Conservation (phyloP, 92 coral and sea anemone species). For the Ricordea florida region DNA sequence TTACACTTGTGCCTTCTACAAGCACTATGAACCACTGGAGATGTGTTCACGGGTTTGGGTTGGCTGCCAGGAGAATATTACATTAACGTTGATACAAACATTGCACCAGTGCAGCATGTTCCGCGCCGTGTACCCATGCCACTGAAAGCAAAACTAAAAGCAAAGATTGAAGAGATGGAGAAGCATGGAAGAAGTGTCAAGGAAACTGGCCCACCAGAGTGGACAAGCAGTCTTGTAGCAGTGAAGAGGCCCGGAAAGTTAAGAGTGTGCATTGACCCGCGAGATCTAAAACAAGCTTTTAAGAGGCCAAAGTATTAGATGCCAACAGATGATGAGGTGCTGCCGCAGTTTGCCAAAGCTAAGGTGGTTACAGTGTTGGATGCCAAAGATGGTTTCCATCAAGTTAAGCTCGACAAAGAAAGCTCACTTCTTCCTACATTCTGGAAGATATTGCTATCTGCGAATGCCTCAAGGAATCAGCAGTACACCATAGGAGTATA, state of each 20-base stretch:
- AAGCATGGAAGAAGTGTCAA: too few species aligned
- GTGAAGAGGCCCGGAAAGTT: not conserved
- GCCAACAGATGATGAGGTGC: not conserved
- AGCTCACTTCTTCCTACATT: not conserved
- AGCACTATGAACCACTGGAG: not conserved
- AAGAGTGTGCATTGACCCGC: not conserved
- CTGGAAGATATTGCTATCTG: conserved; percentile 12
- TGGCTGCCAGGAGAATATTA: conserved; percentile 55
- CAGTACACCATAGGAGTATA: not conserved
- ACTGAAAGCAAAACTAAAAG: conserved; percentile 28
- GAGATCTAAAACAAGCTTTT: not conserved
- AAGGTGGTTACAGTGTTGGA: too few species aligned
- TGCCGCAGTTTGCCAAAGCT: not conserved
- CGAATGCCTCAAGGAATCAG: not conserved
- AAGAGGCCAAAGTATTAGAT: conserved; percentile 6
- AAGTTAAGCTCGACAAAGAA: too few species aligned
- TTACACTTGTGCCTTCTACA: too few species aligned
- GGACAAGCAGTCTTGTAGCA: not conserved
- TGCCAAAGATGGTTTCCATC: too few species aligned
- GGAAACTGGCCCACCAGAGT: too few species aligned
- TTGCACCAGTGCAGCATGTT: conserved; percentile 27
- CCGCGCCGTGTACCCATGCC: conserved; percentile 49
- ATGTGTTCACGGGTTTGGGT: conserved; percentile 64
- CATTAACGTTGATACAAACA: conserved; percentile 30
- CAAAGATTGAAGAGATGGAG: conserved; percentile 40